A percentile compares a stretch with the other conserved stretches of the same genome.
phyloP scores from a whole-genome alignment of 2,113 vertebrate genomes.

The Sorex araneus region DNA sequence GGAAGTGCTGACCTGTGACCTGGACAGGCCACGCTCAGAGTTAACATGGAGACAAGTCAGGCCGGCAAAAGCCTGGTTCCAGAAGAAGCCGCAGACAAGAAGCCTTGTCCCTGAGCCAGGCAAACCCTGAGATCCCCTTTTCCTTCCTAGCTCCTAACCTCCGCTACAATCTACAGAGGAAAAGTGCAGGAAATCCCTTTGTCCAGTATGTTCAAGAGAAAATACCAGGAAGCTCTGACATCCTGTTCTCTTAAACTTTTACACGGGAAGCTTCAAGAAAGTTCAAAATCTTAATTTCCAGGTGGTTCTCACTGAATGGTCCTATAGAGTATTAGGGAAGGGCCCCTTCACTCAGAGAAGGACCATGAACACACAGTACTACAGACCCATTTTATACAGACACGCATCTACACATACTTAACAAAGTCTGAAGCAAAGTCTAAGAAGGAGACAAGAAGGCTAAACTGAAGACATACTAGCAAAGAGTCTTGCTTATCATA shows the following conservation, averaged over 20 bases:
- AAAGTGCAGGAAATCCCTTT: constrained; percentile 21
- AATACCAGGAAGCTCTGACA: constrained; percentile 12
- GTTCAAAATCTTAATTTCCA: neutral
- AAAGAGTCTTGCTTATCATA: neutral
- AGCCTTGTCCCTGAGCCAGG: neutral
- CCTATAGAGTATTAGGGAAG: neutral
- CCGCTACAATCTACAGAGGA: constrained; percentile 20
- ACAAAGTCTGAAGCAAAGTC: neutral
- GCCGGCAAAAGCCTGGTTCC: constrained; percentile 5
- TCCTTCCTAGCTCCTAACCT: neutral
- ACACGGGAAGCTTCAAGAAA: constrained; percentile 32
- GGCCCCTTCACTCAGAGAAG: constrained; percentile 26
- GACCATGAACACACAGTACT: rapidly evolving
- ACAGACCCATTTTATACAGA: neutral
- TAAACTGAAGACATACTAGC: neutral
- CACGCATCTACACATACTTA: neutral
- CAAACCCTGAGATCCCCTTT: neutral
- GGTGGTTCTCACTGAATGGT: neutral
- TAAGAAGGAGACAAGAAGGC: neutral
- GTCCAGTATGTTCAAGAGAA: neutral
- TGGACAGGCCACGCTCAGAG: neutral
- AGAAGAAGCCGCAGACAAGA: neutral
- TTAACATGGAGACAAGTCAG: neutral
- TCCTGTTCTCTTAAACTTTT: neutral
- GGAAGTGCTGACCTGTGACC: neutral